These are phyloP conservation scores for Pollenia angustigena DNA, from an alignment of 2,888 invertebrate genomes.

Conservation along the genomic window DNA sequence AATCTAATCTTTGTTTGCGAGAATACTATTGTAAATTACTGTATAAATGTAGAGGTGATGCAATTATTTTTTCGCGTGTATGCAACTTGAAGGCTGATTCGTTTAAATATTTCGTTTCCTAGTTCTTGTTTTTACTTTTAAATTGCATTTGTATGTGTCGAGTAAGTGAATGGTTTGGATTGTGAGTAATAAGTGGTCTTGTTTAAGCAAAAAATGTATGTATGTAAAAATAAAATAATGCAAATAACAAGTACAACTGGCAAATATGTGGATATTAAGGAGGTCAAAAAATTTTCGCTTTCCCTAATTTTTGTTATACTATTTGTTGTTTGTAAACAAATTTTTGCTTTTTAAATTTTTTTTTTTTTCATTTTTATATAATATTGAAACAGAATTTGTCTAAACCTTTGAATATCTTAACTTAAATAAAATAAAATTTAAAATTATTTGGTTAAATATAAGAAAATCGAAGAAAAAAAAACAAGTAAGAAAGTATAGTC, in stretches of 20 bases:
- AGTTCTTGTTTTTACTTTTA: slow-evolving; percentile 33
- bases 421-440: no score
- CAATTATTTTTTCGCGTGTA: slow-evolving; percentile 2
- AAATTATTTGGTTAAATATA: no score
- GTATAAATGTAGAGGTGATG: slow-evolving; percentile 6
- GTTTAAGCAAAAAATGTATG: neutral
- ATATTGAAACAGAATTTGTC: no score
- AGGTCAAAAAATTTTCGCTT: neutral
- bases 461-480: no score
- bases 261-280: slow-evolving; percentile 14
- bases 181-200: slow-evolving; percentile 28
- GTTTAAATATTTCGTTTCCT: slow-evolving; percentile 55
- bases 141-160: neutral
- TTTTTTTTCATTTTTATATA: no score
- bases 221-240: slow-evolving; percentile 1
- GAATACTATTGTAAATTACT: slow-evolving; percentile 11
- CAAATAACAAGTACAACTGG: slow-evolving; percentile 34
- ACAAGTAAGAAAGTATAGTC: no score
- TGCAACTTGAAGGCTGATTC: slow-evolving; percentile 49
- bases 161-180: slow-evolving; percentile 52
- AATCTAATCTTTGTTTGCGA: no score
- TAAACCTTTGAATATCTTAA: no score
- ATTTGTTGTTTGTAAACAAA: no score
- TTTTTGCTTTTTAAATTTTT: no score
- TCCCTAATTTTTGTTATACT: no score